phyloP scores from a whole-genome alignment of 1,140 invertebrate species.

The Lasaia peninsularis region DNA sequence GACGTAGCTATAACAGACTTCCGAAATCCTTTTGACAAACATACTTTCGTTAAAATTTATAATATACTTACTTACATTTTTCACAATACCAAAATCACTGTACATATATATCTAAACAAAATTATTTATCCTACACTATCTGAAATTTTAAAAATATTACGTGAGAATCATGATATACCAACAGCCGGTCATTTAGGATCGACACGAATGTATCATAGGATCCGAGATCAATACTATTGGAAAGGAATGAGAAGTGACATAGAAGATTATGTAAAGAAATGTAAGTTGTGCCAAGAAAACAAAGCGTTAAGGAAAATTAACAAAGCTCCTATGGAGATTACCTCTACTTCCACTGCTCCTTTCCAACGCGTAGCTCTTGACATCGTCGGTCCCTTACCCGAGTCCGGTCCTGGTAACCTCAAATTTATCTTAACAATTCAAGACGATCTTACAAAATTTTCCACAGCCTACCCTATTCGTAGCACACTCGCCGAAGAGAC shows the following conservation, averaged over 20 bases:
- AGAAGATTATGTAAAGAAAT: slow-evolving; percentile 2
- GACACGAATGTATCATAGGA: neutral
- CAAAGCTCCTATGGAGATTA: neutral
- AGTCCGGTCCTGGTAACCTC: neutral
- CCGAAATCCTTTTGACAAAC: neutral
- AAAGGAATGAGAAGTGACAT: slow-evolving; percentile 11
- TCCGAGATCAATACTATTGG: slow-evolving; percentile 14
- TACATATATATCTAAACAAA: slow-evolving; percentile 3
- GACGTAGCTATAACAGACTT: neutral
- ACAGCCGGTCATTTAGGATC: slow-evolving; percentile 15
- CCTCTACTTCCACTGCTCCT: neutral
- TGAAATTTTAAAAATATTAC: slow-evolving; percentile 18
- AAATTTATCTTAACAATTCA: slow-evolving; percentile 14
- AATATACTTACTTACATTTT: neutral
- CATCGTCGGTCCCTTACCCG: slow-evolving; percentile 2
- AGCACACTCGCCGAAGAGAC: slow-evolving; percentile 9
- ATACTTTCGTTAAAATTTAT: neutral
- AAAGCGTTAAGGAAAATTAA: neutral
- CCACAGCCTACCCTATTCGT: slow-evolving; percentile 4
- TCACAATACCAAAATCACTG: neutral
- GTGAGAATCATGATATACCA: slow-evolving; percentile 18
- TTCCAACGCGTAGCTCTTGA: neutral
- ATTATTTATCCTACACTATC: neutral
- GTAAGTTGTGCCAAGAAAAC: neutral
- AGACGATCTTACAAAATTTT: slow-evolving; percentile 14